Evolutionary conservation across 2,888 invertebrate genomes (phyloP).

Genomic region (Morpho deidamia): DNA sequence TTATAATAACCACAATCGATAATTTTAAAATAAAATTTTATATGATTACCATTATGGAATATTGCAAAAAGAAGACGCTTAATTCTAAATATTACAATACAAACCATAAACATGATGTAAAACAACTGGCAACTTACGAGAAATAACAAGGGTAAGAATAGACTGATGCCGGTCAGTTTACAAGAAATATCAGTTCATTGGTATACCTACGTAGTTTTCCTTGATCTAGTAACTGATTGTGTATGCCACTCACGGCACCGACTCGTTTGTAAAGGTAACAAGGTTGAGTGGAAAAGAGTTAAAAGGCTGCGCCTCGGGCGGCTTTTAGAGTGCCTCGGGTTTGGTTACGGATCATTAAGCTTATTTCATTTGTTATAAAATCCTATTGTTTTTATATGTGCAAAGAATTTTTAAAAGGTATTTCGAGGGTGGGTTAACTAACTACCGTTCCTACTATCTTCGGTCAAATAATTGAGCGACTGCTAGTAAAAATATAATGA

Average conservation of each 20-base stretch:
- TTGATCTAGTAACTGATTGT: slow-evolving; percentile 39
- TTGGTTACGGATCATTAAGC: slow-evolving; percentile 37
- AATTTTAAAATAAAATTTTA: no score
- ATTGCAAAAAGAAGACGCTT: no score
- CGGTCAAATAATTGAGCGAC: no score
- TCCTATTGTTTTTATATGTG: slow-evolving; percentile 19
- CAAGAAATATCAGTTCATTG: slow-evolving; percentile 31
- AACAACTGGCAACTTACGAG: no score
- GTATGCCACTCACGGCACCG: slow-evolving; percentile 60
- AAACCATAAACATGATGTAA: no score
- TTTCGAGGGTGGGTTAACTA: slow-evolving; percentile 7
- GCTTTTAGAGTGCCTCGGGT: slow-evolving; percentile 34
- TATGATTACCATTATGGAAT: no score
- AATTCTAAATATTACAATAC: no score
- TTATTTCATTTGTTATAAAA: slow-evolving; percentile 30
- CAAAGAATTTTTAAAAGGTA: background rate
- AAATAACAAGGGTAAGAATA: no score
- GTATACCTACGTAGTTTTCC: slow-evolving; percentile 21
- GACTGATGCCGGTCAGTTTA: slow-evolving; percentile 11
- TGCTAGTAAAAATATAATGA: no score
- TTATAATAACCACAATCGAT: no score
- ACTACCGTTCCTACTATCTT: background rate
- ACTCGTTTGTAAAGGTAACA: slow-evolving; percentile 71
- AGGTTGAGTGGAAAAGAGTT: slow-evolving; percentile 69
- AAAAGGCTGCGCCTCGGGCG: slow-evolving; percentile 48